phyloP scores from a whole-genome alignment of 2,888 invertebrate genomes.

The Mythimna loreyi region DNA sequence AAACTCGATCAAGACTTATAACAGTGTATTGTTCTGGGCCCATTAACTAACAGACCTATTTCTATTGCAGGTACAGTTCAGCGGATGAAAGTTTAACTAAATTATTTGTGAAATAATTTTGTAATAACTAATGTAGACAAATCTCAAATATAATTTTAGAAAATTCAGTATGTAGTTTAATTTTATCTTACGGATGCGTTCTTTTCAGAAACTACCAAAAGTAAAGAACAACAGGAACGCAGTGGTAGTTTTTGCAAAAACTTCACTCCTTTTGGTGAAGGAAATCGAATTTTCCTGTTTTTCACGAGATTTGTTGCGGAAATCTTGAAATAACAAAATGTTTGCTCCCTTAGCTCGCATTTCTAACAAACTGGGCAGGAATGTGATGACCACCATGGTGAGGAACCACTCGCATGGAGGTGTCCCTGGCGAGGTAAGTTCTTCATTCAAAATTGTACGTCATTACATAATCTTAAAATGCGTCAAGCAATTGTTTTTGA shows the following conservation, averaged over 20 bases:
- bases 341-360: constrained; percentile 82
- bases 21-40: neutral
- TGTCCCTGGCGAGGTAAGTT: constrained; percentile 87
- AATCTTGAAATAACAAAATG: constrained; percentile 76
- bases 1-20: too few relatives aligned
- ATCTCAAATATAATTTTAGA: constrained; percentile 62
- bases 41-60: neutral
- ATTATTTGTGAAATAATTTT: constrained; percentile 44
- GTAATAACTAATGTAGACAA: constrained; percentile 59
- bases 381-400: constrained; percentile 84
- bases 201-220: constrained; percentile 68
- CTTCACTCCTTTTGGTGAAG: constrained; percentile 39
- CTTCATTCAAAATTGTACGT: constrained; percentile 67
- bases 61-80: constrained; percentile 54
- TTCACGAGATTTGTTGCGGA: constrained; percentile 53
- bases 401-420: constrained; percentile 86
- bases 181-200: constrained; percentile 70
- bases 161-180: constrained; percentile 60
- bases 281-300: constrained; percentile 69
- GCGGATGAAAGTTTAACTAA: constrained; percentile 16
- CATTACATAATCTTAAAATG: constrained; percentile 82
- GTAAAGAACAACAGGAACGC: constrained; percentile 68
- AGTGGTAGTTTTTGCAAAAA: constrained; percentile 72
- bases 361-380: constrained; percentile 83
- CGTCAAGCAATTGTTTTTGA: constrained; percentile 67